phyloP scores from a whole-genome alignment of 2,797 vertebrate species.

The Protosalanx chinensis region DNA sequence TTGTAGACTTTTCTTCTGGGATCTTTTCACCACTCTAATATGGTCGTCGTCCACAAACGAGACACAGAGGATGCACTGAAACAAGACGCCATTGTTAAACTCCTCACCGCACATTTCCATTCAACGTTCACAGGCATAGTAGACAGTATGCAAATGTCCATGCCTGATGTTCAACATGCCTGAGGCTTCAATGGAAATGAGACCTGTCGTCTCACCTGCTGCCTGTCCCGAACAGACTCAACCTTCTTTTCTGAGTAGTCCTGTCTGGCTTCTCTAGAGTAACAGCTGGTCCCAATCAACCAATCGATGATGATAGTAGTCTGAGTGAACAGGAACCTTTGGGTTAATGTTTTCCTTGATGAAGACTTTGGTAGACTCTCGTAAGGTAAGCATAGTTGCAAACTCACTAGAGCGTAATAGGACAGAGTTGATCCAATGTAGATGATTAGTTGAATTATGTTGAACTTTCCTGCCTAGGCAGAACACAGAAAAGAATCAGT shows the following conservation, averaged over 20 bases:
- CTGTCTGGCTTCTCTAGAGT: conserved; percentile 61
- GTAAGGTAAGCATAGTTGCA: background rate
- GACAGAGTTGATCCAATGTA: conserved; percentile 80
- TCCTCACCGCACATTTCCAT: conserved; percentile 7
- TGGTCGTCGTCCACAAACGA: conserved; percentile 78
- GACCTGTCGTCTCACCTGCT: conserved; percentile 55
- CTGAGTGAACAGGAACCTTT: conserved; percentile 50
- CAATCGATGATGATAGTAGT: conserved; percentile 73
- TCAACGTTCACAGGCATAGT: background rate
- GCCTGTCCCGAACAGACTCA: conserved; percentile 68
- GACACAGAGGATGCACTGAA: conserved; percentile 73
- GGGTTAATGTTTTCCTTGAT: background rate
- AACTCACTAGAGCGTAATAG: conserved; percentile 82
- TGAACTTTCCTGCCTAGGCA: conserved; percentile 80
- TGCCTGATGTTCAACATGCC: background rate
- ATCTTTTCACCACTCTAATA: conserved; percentile 69
- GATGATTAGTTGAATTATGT: conserved; percentile 73
- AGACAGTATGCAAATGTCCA: conserved; percentile 8
- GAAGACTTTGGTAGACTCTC: background rate
- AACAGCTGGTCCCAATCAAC: conserved; percentile 70
- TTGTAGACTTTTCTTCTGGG: conserved; percentile 73
- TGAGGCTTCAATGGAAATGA: background rate
- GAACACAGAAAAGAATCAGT: conserved; percentile 20
- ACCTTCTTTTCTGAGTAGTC: conserved; percentile 76
- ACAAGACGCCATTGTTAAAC: conserved; percentile 13